Evolutionary conservation across 2,113 vertebrate genomes (phyloP), one percentile per base, ranked within the genome.

Genomic region (Cichladusa arquata): DNA sequence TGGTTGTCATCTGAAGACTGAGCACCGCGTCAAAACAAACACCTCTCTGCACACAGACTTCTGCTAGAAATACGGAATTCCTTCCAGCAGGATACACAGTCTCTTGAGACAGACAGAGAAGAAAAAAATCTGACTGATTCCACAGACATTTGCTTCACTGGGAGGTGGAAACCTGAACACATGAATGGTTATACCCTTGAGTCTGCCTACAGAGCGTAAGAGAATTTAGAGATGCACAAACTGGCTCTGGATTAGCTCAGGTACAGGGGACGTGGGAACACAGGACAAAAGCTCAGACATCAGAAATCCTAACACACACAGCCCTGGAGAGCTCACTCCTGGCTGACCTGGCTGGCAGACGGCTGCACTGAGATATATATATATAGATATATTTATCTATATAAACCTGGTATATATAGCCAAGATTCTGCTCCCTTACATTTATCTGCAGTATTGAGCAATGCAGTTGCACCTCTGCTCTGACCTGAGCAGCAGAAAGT

Each of bases 21-120:
- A 95, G 77, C 65, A 29, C 50, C 34, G 22, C 16, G 86, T 94
- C 83, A 96, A 95, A 95, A 91, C 80, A 93, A 95, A 90, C 93
- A 83, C 64, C 34, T 73, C 78, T 45, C 67, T 69, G 48, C 62
- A 47, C 5, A 54, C 36, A 83, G 64, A 36, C 47, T 88, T 57
- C 13, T 12, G 67, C 4, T 44, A 61, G 64, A 33, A 74, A 69
- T 16, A 45, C 1, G 23, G 64, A 81, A 93, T 70, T 54, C 80
- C 83, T 83, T 77, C 44, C 67, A 72, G 76, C 45, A 73, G 58
- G 58, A 93, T 58, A 72, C 69, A 86, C 72, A 77, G 4, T 22
- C 50, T 42, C 60, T 47, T 31, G 33, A 83, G 56, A 78, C 19
- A 70, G 54, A 66, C 7, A 36, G 17, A 53, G n/a, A 18, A 40